Base-by-base conservation (phyloP, 2,113 vertebrate species). In the Perca fluviatilis region DNA sequence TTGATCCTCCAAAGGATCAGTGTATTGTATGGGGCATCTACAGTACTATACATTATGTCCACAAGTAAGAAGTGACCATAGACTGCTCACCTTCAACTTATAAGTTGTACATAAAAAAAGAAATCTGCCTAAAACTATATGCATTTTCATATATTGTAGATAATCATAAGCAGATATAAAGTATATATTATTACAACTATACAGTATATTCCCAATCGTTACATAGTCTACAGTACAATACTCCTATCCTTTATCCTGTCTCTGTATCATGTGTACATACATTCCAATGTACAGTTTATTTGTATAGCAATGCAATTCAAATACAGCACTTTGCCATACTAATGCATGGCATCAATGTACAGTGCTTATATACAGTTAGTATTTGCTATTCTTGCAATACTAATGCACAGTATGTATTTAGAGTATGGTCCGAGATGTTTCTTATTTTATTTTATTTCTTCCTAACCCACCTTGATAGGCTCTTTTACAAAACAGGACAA, bases 361-460 rank as follows among this genome's bases (percentile, higher is more conserved):
- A 23, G 33, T 47, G 25, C 25, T 4, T 46, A 6, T 54, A 25
- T n/a, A 46, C 10, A 63, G 40, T 11, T 43, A 11, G 43, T 30
- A 18, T 66, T 83, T n/a, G 64, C 25, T 25, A 1, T 12, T 66
- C 46, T 14, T 65, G 47, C 53, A 56, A 67, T 14, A 54, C 3
- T 16, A 12, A 23, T 65, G 11, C 43, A 50, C 10, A 14, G 6
- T 58, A 50, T 30, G 30, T 30, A 18, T 56, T 67, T 12, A 57
- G 11, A 60, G 19, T 25, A 27, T 14, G 25, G 10, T 62, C 15
- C 4, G 57, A 21, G 6, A 33, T 57, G 18, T 61, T 69, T 54
- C 63, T 66, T 79, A 30, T 67, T 51, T 30, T 47, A 56, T 72
- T 86, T 56, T 21, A 68, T 83, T 76, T 58, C 51, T 76, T 57